Percentiles rank a stretch among this genome's conserved stretches.
Conservation (phyloP, 2,888 invertebrate species). For the Bembecia ichneumoniformis region DNA sequence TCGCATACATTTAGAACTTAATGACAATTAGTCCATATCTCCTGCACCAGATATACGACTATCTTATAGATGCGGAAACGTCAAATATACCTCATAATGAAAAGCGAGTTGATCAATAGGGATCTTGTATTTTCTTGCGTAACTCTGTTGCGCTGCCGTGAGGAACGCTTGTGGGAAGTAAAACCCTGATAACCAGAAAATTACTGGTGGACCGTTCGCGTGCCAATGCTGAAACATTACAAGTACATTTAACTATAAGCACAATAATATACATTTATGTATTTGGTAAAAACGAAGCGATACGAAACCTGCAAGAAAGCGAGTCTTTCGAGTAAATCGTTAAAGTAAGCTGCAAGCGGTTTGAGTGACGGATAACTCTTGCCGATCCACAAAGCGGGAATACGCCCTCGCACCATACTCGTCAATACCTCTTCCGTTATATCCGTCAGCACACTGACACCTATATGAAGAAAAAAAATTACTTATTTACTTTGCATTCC, state of each 20-base stretch:
- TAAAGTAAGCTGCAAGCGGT: constrained; percentile 88
- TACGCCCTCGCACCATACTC: constrained; percentile 85
- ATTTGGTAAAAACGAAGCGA: not conserved
- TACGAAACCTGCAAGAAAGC: constrained; percentile 84
- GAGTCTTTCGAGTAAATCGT: constrained; percentile 86
- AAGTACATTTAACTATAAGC: no score
- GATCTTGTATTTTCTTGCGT: constrained; percentile 90
- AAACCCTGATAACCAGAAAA: constrained; percentile 95
- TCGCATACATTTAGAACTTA: not conserved
- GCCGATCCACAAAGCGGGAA: constrained; percentile 87
- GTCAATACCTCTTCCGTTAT: constrained; percentile 88
- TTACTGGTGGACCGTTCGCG: constrained; percentile 82
- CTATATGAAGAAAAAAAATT: constrained; percentile 50
- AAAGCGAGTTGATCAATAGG: constrained; percentile 91
- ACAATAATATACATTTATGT: no score
- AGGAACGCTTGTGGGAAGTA: constrained; percentile 96
- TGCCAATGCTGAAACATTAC: constrained; percentile 77
- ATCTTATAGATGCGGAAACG: not conserved
- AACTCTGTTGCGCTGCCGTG: constrained; percentile 94
- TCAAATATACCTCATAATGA: constrained; percentile 78
- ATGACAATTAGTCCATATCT: not conserved
- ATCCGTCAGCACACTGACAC: constrained; percentile 87
- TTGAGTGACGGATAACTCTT: constrained; percentile 94
- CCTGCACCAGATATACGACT: not conserved
- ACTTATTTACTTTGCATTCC: no score